Conservation (phyloP, 2,113 vertebrate species). For the Damaliscus lunatus region DNA sequence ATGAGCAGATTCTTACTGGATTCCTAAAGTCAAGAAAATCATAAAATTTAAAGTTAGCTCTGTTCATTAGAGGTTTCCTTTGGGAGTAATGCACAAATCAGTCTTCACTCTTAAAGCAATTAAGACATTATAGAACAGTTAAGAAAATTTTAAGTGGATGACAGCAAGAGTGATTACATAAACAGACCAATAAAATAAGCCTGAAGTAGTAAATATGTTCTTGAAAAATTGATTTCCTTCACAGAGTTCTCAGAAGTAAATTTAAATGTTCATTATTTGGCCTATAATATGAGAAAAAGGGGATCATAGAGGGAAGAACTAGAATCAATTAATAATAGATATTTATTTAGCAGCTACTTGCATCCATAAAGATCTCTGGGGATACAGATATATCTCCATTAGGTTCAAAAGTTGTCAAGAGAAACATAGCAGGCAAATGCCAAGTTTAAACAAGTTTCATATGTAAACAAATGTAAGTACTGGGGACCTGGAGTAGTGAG, state of each 20-base stretch:
- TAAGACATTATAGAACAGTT: neutral
- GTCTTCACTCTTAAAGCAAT: neutral
- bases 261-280: neutral
- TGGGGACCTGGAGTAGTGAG: neutral
- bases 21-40: constrained; percentile 5
- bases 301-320: neutral
- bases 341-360: neutral
- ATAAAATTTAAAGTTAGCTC: neutral
- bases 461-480: neutral
- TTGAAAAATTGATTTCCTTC: constrained; percentile 5
- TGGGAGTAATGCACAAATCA: neutral
- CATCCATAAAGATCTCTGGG: neutral
- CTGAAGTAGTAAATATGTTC: neutral
- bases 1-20: constrained; percentile 3
- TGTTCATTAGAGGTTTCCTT: neutral
- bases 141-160: neutral
- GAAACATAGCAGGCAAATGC: neutral
- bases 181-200: neutral
- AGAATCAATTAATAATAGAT: neutral
- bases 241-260: neutral
- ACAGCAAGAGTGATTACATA: neutral
- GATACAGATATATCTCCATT: neutral
- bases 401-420: neutral
- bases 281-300: neutral
- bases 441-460: neutral